These are phyloP conservation scores for Lepidocyrtinus sp. DNA, from an alignment of 2,888 invertebrate genomes.

Conservation along the genomic window DNA sequence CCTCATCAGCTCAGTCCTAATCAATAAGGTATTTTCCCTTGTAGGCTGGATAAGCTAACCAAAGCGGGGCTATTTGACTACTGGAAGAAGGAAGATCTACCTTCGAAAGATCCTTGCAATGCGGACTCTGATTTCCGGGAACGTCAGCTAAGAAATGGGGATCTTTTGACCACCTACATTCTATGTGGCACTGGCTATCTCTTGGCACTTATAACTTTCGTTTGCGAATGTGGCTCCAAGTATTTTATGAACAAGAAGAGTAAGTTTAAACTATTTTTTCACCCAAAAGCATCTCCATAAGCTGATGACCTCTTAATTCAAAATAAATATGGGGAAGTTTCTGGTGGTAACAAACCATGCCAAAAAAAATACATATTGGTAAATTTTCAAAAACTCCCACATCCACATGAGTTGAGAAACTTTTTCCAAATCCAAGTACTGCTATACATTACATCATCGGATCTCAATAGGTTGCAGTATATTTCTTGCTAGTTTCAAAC, in stretches of 20 bases:
- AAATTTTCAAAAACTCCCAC: no score
- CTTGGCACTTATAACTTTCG: constrained; percentile 79
- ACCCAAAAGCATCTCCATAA: no score
- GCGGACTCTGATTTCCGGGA: constrained; percentile 86
- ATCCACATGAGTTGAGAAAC: no score
- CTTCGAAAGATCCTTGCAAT: constrained; percentile 85
- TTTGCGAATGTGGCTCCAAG: constrained; percentile 76
- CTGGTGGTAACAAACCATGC: no score
- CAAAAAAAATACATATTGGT: no score
- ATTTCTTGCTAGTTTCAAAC: no score
- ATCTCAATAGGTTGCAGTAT: no score
- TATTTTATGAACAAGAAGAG: constrained; percentile 64
- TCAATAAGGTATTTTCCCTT: constrained; percentile 4
- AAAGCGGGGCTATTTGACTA: constrained; percentile 85
- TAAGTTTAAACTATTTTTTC: constrained; percentile 39
- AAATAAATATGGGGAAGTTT: no score
- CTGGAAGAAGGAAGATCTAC: constrained; percentile 78
- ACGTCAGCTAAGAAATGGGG: constrained; percentile 82
- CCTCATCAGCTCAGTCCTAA: background rate
- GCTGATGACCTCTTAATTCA: no score
- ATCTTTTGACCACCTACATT: constrained; percentile 85
- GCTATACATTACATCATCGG: no score
- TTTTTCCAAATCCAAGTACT: no score
- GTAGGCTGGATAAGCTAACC: constrained; percentile 74
- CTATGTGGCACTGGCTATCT: constrained; percentile 82